Conservation (phyloP, 1,140 invertebrate genomes). For the Metaphire vulgaris region DNA sequence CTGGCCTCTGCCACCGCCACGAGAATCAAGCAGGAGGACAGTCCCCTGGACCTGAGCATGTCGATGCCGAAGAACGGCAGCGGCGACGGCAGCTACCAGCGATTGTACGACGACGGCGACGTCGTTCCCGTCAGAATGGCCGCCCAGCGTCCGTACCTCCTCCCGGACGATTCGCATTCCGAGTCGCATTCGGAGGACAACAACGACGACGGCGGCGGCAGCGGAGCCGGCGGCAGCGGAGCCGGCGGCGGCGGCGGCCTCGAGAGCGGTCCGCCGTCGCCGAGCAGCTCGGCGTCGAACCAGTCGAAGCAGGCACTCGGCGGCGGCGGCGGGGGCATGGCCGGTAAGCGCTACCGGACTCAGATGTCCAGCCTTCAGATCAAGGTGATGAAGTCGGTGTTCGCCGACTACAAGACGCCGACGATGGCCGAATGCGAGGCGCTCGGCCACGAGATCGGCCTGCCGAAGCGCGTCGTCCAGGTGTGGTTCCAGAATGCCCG, state of each 20-base stretch:
- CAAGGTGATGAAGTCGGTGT: slow-evolving; percentile 90
- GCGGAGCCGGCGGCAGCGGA: slow-evolving; percentile 51
- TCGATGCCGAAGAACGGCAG: slow-evolving; percentile 57
- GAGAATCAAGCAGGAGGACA: slow-evolving; percentile 57
- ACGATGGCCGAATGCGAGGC: slow-evolving; percentile 96
- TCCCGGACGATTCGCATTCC: slow-evolving; percentile 47
- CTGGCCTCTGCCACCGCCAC: slow-evolving; percentile 23
- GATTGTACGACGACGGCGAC: slow-evolving; percentile 49
- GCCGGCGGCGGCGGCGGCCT: slow-evolving; percentile 54
- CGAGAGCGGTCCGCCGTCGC: slow-evolving; percentile 39
- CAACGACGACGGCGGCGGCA: slow-evolving; percentile 59
- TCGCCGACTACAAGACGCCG: slow-evolving; percentile 93
- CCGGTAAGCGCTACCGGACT: slow-evolving; percentile 85
- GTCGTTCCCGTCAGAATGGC: slow-evolving; percentile 23
- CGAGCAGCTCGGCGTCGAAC: slow-evolving; percentile 67
- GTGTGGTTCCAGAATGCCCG: slow-evolving; percentile 98
- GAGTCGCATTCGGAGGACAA: slow-evolving; percentile 49
- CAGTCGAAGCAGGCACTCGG: slow-evolving; percentile 64
- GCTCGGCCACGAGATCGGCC: slow-evolving; percentile 81
- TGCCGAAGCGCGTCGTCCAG: slow-evolving; percentile 85
- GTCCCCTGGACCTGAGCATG: slow-evolving; percentile 80
- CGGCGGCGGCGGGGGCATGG: slow-evolving; percentile 66
- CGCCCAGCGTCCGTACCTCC: slow-evolving; percentile 17
- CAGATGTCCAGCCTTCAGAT: slow-evolving; percentile 78
- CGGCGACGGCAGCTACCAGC: slow-evolving; percentile 41